Percentiles rank a stretch among this genome's conserved stretches.
Evolutionary conservation across 2,888 invertebrate genomes (phyloP).

Genomic region (Steinernema carpocapsae): DNA sequence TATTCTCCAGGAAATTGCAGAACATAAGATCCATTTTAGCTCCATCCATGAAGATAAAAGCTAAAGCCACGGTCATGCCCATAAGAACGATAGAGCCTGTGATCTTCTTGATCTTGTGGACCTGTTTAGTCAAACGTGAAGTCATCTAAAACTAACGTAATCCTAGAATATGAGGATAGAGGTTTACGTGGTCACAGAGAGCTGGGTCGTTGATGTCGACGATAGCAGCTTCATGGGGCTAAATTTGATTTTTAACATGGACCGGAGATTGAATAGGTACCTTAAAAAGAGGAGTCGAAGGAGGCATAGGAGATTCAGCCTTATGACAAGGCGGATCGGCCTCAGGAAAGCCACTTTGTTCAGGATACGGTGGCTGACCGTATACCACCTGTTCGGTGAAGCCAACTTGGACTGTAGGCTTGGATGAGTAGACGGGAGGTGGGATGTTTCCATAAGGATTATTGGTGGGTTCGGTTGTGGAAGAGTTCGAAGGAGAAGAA

Average conservation of each 20-base stretch:
- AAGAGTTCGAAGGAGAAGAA: neutral
- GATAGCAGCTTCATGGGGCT: neutral
- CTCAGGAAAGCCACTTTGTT: neutral
- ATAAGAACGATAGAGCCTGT: slow-evolving; percentile 88
- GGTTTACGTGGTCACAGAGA: neutral
- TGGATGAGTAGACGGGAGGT: slow-evolving; percentile 11
- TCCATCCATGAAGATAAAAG: slow-evolving; percentile 78
- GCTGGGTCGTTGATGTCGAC: slow-evolving; percentile 5
- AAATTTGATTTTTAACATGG: neutral
- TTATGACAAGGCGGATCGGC: neutral
- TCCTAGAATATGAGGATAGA: neutral
- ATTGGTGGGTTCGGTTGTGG: neutral
- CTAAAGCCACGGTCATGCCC: slow-evolving; percentile 85
- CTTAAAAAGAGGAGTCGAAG: slow-evolving; percentile 1
- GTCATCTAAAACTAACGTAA: neutral
- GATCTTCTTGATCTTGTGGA: slow-evolving; percentile 13
- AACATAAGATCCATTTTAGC: slow-evolving; percentile 15
- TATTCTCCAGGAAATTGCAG: slow-evolving; percentile 9
- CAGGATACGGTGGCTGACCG: slow-evolving; percentile 19
- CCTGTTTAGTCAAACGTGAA: neutral
- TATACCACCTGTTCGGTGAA: neutral
- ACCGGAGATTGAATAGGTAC: neutral
- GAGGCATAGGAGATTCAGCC: neutral
- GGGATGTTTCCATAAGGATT: slow-evolving; percentile 10
- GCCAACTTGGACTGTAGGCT: slow-evolving; percentile 6